A percentile compares a stretch with the other conserved stretches of the same genome.
Evolutionary conservation across 2,797 vertebrate species (phyloP).

Genomic region (Liparis tanakae): DNA sequence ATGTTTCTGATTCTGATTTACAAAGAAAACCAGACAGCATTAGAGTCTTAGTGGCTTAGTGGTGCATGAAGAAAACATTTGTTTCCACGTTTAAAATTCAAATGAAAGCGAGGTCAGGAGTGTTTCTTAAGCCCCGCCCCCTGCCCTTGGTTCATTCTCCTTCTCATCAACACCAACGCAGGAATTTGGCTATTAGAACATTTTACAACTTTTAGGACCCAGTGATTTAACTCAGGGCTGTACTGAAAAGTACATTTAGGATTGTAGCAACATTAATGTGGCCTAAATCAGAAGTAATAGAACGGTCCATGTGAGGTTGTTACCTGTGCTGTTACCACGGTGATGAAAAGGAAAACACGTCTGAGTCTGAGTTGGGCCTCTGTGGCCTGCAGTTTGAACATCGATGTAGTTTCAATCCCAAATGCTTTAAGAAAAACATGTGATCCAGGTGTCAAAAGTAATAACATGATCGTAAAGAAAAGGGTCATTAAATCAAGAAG

Average conservation of each 20-base stretch:
- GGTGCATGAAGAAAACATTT: not conserved
- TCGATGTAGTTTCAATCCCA: not conserved
- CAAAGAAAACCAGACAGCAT: not conserved
- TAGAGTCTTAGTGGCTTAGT: no score
- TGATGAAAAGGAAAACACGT: not conserved
- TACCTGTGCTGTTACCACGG: not conserved
- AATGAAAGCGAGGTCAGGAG: no score
- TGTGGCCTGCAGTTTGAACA: not conserved
- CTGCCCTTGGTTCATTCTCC: not conserved
- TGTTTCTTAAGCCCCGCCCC: no score
- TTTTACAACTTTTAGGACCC: not conserved
- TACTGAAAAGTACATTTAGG: no score
- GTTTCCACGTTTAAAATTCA: no score
- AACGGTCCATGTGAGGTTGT: not conserved
- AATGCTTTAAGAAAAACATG: not conserved
- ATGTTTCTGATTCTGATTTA: no score
- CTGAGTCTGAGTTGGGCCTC: not conserved
- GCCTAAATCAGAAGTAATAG: not conserved
- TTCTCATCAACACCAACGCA: not conserved
- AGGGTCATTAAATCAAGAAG: not conserved
- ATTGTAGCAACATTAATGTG: no score
- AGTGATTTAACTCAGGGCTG: no score
- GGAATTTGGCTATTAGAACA: not conserved
- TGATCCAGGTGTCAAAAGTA: not conserved
- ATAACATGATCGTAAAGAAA: not conserved